phyloP scores from a whole-genome alignment of 2,113 vertebrate species.

The Archilochus colubris region DNA sequence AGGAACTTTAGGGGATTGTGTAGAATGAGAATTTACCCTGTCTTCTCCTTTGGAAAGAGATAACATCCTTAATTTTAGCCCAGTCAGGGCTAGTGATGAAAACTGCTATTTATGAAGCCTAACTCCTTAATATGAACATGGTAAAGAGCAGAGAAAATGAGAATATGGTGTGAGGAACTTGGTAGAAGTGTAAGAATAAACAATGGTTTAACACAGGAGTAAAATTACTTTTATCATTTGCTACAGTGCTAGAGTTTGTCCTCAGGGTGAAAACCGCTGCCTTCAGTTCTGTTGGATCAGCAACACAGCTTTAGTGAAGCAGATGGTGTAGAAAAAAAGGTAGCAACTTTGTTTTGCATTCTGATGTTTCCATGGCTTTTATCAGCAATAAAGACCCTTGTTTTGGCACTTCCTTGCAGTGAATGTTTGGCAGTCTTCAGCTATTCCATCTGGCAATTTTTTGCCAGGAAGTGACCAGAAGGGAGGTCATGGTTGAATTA shows the following conservation, averaged over 20 bases:
- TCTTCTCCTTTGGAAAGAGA: neutral
- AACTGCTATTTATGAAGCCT: neutral
- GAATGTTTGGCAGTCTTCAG: conserved; percentile 47
- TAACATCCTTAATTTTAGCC: neutral
- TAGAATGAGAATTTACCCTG: neutral
- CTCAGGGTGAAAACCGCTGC: neutral
- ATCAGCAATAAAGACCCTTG: conserved; percentile 49
- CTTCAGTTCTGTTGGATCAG: neutral
- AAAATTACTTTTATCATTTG: neutral
- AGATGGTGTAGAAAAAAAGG: conserved; percentile 45
- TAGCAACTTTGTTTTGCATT: conserved; percentile 55
- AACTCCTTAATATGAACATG: neutral
- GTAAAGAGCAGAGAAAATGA: neutral
- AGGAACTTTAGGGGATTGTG: neutral
- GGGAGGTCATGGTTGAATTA: conserved; percentile 54
- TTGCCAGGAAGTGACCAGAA: conserved; percentile 62
- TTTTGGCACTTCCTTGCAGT: conserved; percentile 54
- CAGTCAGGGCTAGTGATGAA: neutral
- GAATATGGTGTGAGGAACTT: neutral
- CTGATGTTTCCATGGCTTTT: conserved; percentile 52
- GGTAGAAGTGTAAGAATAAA: neutral
- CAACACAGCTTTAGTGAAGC: neutral
- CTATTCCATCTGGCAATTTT: conserved; percentile 36
- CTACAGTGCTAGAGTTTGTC: neutral
- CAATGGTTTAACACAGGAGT: neutral